Evolutionary conservation across 2,797 vertebrate genomes (phyloP).

Genomic region (Florisuga fusca): DNA sequence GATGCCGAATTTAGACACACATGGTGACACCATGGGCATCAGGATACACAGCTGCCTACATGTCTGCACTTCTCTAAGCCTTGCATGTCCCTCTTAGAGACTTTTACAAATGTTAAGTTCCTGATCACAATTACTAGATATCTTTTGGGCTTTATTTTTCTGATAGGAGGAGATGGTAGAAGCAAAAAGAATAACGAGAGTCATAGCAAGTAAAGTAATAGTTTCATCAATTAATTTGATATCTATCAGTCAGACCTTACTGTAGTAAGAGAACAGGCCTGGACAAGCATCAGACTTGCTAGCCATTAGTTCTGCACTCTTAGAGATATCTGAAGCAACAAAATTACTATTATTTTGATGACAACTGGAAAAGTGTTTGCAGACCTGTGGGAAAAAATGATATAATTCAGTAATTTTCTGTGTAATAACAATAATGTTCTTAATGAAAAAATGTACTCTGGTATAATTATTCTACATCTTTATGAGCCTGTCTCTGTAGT

Average conservation of each 20-base stretch:
- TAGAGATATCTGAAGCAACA: background rate
- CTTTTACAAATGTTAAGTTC: background rate
- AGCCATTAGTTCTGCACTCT: background rate
- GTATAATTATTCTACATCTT: slow-evolving; percentile 1
- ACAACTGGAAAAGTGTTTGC: background rate
- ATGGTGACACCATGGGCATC: background rate
- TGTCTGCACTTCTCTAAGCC: background rate
- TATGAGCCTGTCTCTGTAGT: background rate
- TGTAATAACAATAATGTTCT: background rate
- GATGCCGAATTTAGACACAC: background rate
- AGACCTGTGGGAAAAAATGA: background rate
- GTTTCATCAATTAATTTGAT: background rate
- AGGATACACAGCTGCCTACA: background rate
- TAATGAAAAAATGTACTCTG: slow-evolving; percentile 44
- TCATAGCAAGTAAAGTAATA: background rate
- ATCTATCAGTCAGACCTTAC: background rate
- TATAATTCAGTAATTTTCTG: slow-evolving; percentile 4
- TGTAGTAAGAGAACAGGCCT: background rate
- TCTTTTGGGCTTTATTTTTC: background rate
- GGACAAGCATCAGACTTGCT: background rate
- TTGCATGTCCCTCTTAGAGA: rapidly evolving
- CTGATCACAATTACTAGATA: background rate
- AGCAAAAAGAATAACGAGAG: background rate
- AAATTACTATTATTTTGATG: background rate
- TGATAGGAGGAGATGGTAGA: background rate